Evolutionary conservation across 2,797 vertebrate species (phyloP), one percentile per base, ranked within the genome.

Genomic region (Hemibagrus guttatus): DNA sequence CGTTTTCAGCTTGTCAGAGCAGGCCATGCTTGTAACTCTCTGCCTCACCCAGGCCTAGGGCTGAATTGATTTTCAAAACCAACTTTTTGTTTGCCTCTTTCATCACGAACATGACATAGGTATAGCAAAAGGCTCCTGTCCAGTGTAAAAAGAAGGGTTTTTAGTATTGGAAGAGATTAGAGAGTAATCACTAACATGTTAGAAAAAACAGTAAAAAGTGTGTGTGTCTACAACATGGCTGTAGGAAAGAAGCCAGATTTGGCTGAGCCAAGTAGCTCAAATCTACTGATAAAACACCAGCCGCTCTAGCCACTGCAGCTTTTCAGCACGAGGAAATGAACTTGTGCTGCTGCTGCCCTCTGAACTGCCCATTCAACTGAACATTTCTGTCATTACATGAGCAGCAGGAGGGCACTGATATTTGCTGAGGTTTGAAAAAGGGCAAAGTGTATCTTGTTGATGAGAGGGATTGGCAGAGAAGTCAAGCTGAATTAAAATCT

Each of bases 281-380:
- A 88, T 85, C 68, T 82, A 61, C 78, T 59, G 78, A 88, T 76
- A 88, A 89, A 90, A 85, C 63, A n/a, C 84, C 19, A 54, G 26
- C 74, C 66, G 8, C 23, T 54, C 42, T 21, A 71, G 31, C n/a
- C 46, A 42, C 63, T 87, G 35, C 80, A 85, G 31, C 54, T 71
- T 87, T 86, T 74, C 52, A 88, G 54, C 68, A 81, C 19, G 39
- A 49, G 28, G 54, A 88, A 83, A 42, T 80, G 46, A 85, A 81
- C 81, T 23, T 19, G 19, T 66, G 59, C 58, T 81, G 35, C 76
- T 0, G n/a, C 69, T 23, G 6, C 68, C 58, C 63, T 9, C 49
- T 28, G 26, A 88, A 85, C 74, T 82, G 84, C 84, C 61, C 84
- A 39, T 49, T 85, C 42, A 39, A 23, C 42, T 59, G 26, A 83